Percentiles rank a stretch among this genome's conserved stretches.
phyloP scores from a whole-genome alignment of 2,888 invertebrate genomes.

The Exephanes ischioxanthus region DNA sequence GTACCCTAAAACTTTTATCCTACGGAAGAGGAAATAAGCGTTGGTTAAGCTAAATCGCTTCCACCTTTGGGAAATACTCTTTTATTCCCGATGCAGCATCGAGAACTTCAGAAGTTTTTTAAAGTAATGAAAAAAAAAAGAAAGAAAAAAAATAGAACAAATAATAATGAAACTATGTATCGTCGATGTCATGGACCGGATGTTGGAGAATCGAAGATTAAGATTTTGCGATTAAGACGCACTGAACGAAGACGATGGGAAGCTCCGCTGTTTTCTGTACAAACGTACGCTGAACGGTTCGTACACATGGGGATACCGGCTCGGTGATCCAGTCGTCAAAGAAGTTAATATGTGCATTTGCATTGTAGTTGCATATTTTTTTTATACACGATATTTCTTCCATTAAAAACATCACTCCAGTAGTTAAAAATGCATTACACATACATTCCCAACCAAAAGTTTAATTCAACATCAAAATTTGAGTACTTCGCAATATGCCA shows the following conservation, averaged over 20 bases:
- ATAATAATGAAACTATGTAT: conserved; percentile 9
- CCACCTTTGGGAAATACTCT: conserved; percentile 43
- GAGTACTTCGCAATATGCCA: too few relatives aligned
- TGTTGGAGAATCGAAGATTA: conserved; percentile 9
- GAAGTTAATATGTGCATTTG: conserved; percentile 3
- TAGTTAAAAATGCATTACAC: background rate
- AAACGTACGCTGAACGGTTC: conserved; percentile 76
- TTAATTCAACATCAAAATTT: too few relatives aligned
- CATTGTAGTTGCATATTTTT: conserved; percentile 7
- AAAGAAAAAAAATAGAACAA: background rate
- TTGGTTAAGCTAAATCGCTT: conserved; percentile 46
- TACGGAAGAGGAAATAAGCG: conserved; percentile 40
- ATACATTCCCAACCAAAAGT: too few relatives aligned
- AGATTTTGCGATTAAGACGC: conserved; percentile 1
- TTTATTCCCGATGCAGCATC: conserved; percentile 66
- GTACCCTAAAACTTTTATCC: conserved; percentile 32
- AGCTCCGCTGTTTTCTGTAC: conserved; percentile 74
- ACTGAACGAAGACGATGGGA: conserved; percentile 69
- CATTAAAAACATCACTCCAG: too few relatives aligned
- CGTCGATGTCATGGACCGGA: conserved; percentile 25
- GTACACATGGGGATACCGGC: conserved; percentile 56
- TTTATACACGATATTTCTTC: background rate
- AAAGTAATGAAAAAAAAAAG: background rate
- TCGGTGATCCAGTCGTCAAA: background rate
- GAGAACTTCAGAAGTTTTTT: conserved; percentile 68